phyloP scores from a whole-genome alignment of 2,888 invertebrate genomes.

The Odontocolon sp. region DNA sequence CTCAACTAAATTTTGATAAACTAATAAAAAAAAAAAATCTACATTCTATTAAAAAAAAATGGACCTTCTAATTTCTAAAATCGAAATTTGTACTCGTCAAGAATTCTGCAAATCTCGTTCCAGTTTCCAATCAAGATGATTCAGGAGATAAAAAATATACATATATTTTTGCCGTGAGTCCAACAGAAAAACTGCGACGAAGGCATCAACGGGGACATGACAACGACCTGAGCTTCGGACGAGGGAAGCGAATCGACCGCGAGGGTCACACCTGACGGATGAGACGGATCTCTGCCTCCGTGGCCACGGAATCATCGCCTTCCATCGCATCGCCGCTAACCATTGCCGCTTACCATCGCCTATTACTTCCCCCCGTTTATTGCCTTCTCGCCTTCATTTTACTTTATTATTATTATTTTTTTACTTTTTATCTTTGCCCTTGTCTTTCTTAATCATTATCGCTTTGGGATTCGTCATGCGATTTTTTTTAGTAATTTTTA shows the following conservation, averaged over 20 bases:
- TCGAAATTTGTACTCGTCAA: too few species aligned
- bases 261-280: conserved; percentile 73
- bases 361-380: conserved; percentile 10
- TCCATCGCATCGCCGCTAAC: conserved; percentile 29
- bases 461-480: not conserved
- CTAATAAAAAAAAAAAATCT: too few species aligned
- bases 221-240: conserved; percentile 56
- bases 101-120: too few species aligned
- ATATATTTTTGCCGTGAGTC: conserved; percentile 9
- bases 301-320: conserved; percentile 61
- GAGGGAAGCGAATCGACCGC: conserved; percentile 53
- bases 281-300: conserved; percentile 67
- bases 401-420: too few species aligned
- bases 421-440: not conserved
- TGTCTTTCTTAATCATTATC: not conserved
- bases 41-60: too few species aligned
- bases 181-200: conserved; percentile 19
- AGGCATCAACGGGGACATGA: conserved; percentile 44
- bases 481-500: too few species aligned
- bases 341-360: conserved; percentile 34
- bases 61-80: too few species aligned
- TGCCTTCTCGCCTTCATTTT: too few species aligned
- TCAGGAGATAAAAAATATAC: not conserved
- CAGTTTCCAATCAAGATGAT: too few species aligned
- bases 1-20: too few species aligned